A percentile compares a stretch with the other conserved stretches of the same genome.
phyloP scores from a whole-genome alignment of 64 coral and sea anemone species.

The Acropora yongei region DNA sequence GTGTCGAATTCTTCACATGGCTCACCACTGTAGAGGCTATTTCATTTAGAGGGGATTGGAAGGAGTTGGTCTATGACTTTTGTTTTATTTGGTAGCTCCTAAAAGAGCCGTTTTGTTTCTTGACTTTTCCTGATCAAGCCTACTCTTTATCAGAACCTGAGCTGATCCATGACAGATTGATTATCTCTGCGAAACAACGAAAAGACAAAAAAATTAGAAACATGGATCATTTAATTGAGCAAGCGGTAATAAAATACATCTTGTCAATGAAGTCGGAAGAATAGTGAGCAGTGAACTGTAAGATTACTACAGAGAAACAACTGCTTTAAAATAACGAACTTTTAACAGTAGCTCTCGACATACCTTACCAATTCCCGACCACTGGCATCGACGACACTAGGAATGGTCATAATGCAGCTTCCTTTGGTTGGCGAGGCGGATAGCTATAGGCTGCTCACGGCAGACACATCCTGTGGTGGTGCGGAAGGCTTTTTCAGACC shows the following conservation, averaged over 20 bases:
- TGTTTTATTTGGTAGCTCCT: too few species aligned
- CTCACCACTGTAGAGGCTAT: too few species aligned
- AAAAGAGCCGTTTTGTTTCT: too few species aligned
- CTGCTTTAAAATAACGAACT: background rate
- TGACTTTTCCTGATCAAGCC: too few species aligned
- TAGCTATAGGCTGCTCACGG: too few species aligned
- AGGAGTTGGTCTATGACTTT: too few species aligned
- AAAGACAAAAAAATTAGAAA: background rate
- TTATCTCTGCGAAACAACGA: slow-evolving; percentile 16
- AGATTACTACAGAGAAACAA: background rate
- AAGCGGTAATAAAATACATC: background rate
- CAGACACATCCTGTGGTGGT: slow-evolving; percentile 5
- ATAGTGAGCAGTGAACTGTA: background rate
- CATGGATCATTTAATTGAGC: background rate
- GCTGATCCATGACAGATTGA: slow-evolving; percentile 36
- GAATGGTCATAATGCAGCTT: slow-evolving; percentile 38
- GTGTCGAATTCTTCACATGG: too few species aligned
- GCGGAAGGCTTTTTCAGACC: slow-evolving; percentile 20
- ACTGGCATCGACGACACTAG: slow-evolving; percentile 3
- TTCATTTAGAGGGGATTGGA: too few species aligned
- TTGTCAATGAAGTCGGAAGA: background rate
- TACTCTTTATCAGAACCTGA: slow-evolving; percentile 19
- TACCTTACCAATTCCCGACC: slow-evolving; percentile 38
- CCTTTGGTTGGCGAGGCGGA: too few species aligned
- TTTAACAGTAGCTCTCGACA: background rate